Percentiles rank a stretch among this genome's conserved stretches.
These are phyloP conservation scores for Oxycera nigricornis DNA, from an alignment of 2,888 invertebrate genomes.

Conservation along the genomic window DNA sequence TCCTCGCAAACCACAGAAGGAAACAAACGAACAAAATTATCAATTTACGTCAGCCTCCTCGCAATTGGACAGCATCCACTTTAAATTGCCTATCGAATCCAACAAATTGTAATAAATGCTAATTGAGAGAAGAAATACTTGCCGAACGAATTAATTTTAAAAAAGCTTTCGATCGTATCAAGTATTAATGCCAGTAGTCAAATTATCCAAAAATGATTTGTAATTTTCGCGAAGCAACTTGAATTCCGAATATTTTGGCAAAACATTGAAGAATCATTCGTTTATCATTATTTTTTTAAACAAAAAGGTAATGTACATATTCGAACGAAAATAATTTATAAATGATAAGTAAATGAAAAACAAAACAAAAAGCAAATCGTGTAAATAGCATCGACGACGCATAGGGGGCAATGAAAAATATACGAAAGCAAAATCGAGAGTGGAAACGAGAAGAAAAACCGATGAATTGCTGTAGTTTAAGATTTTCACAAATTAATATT, in stretches of 20 bases:
- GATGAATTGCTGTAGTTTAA: slow-evolving; percentile 34
- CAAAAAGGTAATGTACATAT: slow-evolving; percentile 3
- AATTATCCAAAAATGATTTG: too few relatives aligned
- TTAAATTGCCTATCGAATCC: neutral
- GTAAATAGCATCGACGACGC: neutral
- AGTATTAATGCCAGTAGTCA: too few relatives aligned
- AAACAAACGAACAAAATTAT: neutral
- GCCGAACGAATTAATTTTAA: slow-evolving; percentile 24
- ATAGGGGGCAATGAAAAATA: neutral
- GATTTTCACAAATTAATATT: slow-evolving; percentile 42
- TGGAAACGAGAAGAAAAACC: neutral
- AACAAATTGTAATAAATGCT: neutral
- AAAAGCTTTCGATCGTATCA: too few relatives aligned
- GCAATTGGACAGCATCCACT: neutral
- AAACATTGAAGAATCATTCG: too few relatives aligned
- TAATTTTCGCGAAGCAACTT: too few relatives aligned
- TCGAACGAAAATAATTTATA: neutral
- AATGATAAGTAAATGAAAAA: neutral
- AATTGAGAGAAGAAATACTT: slow-evolving; percentile 14
- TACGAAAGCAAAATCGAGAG: neutral
- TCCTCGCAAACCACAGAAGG: neutral
- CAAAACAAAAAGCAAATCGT: neutral
- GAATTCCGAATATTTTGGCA: too few relatives aligned
- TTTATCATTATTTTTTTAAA: neutral
- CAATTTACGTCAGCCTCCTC: neutral